A percentile compares a stretch with the other conserved stretches of the same genome.
phyloP scores from a whole-genome alignment of 2,888 invertebrate genomes.

The Alloplasta piceator region DNA sequence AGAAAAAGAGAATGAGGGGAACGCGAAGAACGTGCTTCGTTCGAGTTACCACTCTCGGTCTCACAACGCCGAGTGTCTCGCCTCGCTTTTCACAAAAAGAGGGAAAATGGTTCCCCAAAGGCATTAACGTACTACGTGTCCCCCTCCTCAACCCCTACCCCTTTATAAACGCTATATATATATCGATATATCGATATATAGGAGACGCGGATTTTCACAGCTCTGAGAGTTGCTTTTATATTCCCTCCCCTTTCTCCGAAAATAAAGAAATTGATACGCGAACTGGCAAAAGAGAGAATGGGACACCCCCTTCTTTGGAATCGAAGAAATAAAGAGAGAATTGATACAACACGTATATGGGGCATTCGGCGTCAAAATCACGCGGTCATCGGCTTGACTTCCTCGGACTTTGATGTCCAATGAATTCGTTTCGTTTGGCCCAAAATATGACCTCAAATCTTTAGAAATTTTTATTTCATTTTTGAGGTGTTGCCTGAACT shows the following conservation, averaged over 20 bases:
- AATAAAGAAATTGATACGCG: slow-evolving; percentile 63
- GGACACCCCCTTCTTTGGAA: slow-evolving; percentile 9
- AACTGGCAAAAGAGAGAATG: slow-evolving; percentile 11
- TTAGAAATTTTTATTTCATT: too few relatives aligned
- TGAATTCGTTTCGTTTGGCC: too few relatives aligned
- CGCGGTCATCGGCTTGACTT: too few relatives aligned
- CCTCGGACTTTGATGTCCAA: too few relatives aligned
- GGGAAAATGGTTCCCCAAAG: slow-evolving; percentile 63
- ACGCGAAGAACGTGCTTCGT: slow-evolving; percentile 63
- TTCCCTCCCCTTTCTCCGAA: slow-evolving; percentile 18
- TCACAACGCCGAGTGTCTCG: slow-evolving; percentile 56
- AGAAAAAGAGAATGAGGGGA: slow-evolving; percentile 33
- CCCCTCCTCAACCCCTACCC: slow-evolving; percentile 1
- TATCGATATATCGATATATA: slow-evolving; percentile 3
- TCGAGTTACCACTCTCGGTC: slow-evolving; percentile 50
- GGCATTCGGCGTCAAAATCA: slow-evolving; percentile 14
- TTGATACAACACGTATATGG: slow-evolving; percentile 43
- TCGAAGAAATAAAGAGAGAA: slow-evolving; percentile 47
- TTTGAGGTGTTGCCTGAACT: too few relatives aligned
- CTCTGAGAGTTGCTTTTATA: slow-evolving; percentile 55
- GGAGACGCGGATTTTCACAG: slow-evolving; percentile 42
- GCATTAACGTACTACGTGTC: slow-evolving; percentile 67
- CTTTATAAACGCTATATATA: slow-evolving; percentile 43
- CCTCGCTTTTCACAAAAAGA: slow-evolving; percentile 58
- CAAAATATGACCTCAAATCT: too few relatives aligned